These are phyloP conservation scores for Ophiodon elongatus DNA, from an alignment of 2,113 vertebrate genomes.

Conservation along the genomic window DNA sequence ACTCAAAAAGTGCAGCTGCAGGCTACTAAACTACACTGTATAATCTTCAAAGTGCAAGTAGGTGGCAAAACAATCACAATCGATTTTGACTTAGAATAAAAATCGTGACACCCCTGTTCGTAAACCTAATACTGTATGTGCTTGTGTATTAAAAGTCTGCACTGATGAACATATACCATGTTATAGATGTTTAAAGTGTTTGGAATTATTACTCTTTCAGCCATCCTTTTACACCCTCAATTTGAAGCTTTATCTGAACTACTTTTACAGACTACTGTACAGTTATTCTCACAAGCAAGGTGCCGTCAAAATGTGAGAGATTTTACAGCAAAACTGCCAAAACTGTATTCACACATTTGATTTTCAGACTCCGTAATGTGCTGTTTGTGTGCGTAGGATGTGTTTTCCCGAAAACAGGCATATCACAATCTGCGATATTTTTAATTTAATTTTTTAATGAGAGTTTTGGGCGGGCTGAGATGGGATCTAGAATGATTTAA, in stretches of 20 bases:
- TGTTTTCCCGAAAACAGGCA: neutral
- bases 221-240: neutral
- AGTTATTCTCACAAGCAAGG: neutral
- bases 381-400: constrained; percentile 5
- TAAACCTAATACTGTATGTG: neutral
- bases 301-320: neutral
- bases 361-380: constrained; percentile 3
- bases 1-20: too few species aligned
- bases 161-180: neutral
- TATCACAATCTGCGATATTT: constrained; percentile 17
- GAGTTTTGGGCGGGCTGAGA: neutral
- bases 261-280: neutral
- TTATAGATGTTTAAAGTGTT: neutral
- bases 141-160: neutral
- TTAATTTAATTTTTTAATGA: constrained; percentile 20
- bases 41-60: neutral
- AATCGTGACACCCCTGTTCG: neutral
- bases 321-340: neutral
- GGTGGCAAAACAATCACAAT: neutral
- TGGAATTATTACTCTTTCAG: neutral
- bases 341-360: constrained; percentile 15
- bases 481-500: constrained; percentile 31
- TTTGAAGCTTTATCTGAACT: neutral
- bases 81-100: too few species aligned
- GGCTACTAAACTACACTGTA: neutral